Conservation (phyloP, 1,140 invertebrate genomes). For the Brachionus manjavacas region DNA sequence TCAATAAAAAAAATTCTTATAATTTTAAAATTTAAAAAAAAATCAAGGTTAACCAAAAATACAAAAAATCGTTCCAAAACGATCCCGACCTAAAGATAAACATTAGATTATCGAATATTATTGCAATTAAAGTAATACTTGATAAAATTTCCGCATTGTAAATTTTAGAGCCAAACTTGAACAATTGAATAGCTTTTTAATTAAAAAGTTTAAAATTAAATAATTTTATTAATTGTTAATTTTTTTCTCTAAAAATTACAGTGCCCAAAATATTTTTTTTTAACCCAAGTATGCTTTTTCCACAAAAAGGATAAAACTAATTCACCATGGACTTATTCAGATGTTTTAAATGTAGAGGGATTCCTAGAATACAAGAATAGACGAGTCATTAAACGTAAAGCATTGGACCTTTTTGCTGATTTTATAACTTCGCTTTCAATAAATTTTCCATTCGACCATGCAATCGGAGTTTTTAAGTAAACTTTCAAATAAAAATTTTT, state of each 20-base stretch:
- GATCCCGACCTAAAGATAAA: neutral
- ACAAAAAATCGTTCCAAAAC: neutral
- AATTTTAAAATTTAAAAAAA: too few relatives aligned
- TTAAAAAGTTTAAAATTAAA: too few relatives aligned
- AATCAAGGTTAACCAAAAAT: neutral
- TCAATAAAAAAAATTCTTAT: too few relatives aligned
- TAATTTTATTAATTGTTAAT: too few relatives aligned
- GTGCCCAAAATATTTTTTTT: neutral
- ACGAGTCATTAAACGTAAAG: neutral
- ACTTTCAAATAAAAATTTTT: neutral
- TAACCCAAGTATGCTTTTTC: neutral
- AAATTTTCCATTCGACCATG: neutral
- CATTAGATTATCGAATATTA: neutral
- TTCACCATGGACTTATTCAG: neutral
- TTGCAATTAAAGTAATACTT: neutral
- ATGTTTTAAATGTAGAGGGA: neutral
- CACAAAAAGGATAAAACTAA: neutral
- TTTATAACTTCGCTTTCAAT: neutral
- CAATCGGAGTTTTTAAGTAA: neutral
- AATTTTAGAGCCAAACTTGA: too few relatives aligned
- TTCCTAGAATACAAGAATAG: neutral
- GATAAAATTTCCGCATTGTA: too few relatives aligned
- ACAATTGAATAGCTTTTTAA: too few relatives aligned
- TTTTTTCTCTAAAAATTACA: too few relatives aligned
- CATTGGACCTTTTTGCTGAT: neutral